These are phyloP conservation scores for Alethe diademata DNA, from an alignment of 2,113 vertebrate species.

Conservation along the genomic window DNA sequence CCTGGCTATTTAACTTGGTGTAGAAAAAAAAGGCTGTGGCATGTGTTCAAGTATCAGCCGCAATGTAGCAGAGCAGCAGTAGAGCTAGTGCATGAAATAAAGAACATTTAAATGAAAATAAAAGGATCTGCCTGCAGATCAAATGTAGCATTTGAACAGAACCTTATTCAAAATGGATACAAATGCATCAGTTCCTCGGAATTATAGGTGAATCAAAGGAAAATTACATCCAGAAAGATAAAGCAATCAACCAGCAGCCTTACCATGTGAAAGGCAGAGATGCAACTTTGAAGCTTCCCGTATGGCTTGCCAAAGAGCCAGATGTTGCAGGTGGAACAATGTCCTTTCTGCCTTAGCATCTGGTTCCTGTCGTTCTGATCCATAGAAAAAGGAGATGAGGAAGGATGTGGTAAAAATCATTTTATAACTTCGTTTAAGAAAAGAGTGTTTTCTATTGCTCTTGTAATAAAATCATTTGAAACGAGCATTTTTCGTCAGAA, in stretches of 20 bases:
- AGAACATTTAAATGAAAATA: conserved; percentile 67
- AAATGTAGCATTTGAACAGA: conserved; percentile 73
- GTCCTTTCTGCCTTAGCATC: conserved; percentile 65
- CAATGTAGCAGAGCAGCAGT: conserved; percentile 29
- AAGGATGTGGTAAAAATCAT: conserved; percentile 63
- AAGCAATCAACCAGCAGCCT: conserved; percentile 69
- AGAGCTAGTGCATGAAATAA: conserved; percentile 55
- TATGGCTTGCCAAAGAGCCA: conserved; percentile 71
- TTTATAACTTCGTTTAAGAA: conserved; percentile 63
- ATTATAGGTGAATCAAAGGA: conserved; percentile 80
- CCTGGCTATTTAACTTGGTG: conserved; percentile 30
- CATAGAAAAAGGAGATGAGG: conserved; percentile 55
- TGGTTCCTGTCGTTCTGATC: conserved; percentile 72
- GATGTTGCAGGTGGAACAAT: conserved; percentile 77
- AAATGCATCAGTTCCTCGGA: conserved; percentile 76
- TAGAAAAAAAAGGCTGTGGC: conserved; percentile 37
- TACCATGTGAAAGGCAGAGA: conserved; percentile 61
- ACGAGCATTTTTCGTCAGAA: conserved; percentile 2
- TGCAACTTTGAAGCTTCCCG: conserved; percentile 76
- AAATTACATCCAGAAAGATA: conserved; percentile 77
- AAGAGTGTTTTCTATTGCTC: conserved; percentile 35
- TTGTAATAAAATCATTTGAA: conserved; percentile 23
- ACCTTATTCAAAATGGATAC: conserved; percentile 78
- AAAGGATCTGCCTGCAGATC: conserved; percentile 71
- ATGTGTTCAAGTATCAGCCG: conserved; percentile 2